Base-by-base conservation (phyloP, 2,113 vertebrate genomes). In the Anser brachyrhynchus region DNA sequence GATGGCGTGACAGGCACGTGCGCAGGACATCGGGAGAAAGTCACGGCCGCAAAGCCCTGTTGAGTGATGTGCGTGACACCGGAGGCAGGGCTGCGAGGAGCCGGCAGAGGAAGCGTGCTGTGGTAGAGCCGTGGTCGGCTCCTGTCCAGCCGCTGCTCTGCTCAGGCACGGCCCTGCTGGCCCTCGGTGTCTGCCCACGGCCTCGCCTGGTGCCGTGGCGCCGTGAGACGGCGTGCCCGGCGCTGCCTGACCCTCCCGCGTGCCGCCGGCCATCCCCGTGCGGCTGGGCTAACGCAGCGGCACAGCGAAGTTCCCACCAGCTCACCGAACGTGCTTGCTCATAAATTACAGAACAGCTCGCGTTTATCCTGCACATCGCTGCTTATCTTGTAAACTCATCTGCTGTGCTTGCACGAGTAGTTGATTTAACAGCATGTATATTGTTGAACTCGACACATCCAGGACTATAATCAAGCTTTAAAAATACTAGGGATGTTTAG, bases 351-450 rank as follows among this genome's bases (percentile, higher is more conserved):
- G 95, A 94, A 74, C 95, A 91, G 90, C 93, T 96, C 95, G 78
- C 83, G 80, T 94, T 95, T 93, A 95, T 97, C 95, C 91, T 72
- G 87, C 92, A 90, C 96, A 82, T 95, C 90, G 9, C 92, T 93
- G 95, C 95, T 95, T 96, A 96, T 94, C 95, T 89, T 96, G 93
- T 97, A 96, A 96, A 82, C 93, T 96, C 92, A 93, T 97, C 95
- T 96, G 96, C 92, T 93, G 92, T 61, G 95, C 92, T 96, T 94
- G 93, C 95, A 90, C 22, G 89, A 96, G 93, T 39, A 76, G 95
- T 87, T 96, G 95, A 96, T 97, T 94, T 97, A 96, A 96, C 95
- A 96, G 95, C 90, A 5, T 90, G 94, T 94, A 84, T 90, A n/a
- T 93, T 94, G 96, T 95, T 95, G 95, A 92, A 95, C 92, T 94